These are phyloP conservation scores for Pygoscelis adeliae DNA, from an alignment of 2,113 vertebrate species.

Conservation along the genomic window DNA sequence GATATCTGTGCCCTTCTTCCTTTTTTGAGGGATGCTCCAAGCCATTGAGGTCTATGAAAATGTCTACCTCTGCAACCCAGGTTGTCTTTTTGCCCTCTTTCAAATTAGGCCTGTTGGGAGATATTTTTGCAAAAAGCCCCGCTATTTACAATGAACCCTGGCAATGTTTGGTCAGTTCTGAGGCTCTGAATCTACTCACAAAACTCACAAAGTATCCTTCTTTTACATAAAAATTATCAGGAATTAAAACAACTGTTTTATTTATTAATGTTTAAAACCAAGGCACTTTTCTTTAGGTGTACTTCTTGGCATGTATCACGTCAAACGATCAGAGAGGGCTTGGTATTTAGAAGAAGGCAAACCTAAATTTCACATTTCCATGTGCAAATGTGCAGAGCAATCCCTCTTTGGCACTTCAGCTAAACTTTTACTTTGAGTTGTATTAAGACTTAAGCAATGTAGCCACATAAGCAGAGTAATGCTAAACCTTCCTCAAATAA, in stretches of 20 bases:
- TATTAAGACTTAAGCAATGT: neutral
- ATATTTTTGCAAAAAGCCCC: neutral
- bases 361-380: neutral
- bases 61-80: neutral
- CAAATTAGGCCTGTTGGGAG: neutral
- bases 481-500: neutral
- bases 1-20: no score
- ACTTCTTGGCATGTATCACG: accelerated
- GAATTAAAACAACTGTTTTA: neutral
- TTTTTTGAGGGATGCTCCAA: neutral
- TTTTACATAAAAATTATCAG: neutral
- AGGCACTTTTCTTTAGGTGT: neutral
- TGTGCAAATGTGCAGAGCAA: neutral
- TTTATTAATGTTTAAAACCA: neutral
- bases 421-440: neutral
- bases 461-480: neutral
- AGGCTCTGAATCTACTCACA: neutral
- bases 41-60: neutral
- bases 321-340: neutral
- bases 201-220: neutral
- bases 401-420: neutral
- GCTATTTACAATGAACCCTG: neutral
- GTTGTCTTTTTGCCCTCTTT: neutral
- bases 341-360: neutral
- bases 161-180: neutral